Conservation (phyloP, 2,113 vertebrate genomes). For the Australoheros scitulus region DNA sequence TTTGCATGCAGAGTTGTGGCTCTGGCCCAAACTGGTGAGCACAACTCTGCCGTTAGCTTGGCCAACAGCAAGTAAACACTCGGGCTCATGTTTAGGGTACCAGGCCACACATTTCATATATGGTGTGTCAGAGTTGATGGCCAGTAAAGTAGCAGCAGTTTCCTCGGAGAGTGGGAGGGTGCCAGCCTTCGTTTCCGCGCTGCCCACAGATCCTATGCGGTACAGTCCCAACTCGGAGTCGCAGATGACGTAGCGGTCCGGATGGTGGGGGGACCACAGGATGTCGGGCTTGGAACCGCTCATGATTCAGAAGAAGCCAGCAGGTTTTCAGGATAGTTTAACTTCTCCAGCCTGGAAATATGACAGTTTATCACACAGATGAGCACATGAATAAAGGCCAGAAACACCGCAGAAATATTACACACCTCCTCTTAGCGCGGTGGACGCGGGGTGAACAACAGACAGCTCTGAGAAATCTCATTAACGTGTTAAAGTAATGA, state of each 20-base stretch:
- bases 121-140: conserved; percentile 95
- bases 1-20: conserved; percentile 94
- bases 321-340: conserved; percentile 23
- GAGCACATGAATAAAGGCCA: not conserved
- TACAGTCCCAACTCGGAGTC: conserved; percentile 97
- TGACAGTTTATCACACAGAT: not conserved
- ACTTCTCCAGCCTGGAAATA: not conserved
- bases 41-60: conserved; percentile 98
- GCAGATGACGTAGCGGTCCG: conserved; percentile 95
- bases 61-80: conserved; percentile 95
- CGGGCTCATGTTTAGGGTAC: conserved; percentile 96
- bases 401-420: not conserved
- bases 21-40: conserved; percentile 95
- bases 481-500: not conserved
- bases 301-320: conserved; percentile 79
- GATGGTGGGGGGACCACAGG: conserved; percentile 96
- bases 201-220: conserved; percentile 88
- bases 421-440: not conserved
- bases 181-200: conserved; percentile 89
- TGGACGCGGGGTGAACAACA: too few relatives aligned
- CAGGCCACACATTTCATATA: conserved; percentile 99
- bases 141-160: conserved; percentile 90
- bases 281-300: conserved; percentile 97
- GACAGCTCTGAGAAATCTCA: not conserved
- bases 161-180: conserved; percentile 90